Evolutionary conservation across 2,113 vertebrate species (phyloP).

Genomic region (Columba janthina): DNA sequence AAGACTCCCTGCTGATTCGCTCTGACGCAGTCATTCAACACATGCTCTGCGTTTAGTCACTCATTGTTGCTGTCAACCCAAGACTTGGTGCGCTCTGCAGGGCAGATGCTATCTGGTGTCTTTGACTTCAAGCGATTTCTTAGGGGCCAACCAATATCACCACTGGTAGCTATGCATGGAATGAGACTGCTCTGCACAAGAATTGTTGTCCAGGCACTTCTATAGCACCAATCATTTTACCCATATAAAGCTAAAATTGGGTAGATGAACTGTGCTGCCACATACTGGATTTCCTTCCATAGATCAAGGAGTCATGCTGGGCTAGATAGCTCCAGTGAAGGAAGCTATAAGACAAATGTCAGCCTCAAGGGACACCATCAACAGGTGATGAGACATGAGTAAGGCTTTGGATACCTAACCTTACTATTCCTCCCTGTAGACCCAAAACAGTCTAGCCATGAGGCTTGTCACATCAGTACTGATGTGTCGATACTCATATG

Average conservation of each 20-base stretch:
- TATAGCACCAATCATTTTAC: neutral
- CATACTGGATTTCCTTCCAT: accelerated
- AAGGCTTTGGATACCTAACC: neutral
- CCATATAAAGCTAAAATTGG: neutral
- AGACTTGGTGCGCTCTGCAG: neutral
- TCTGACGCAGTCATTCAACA: neutral
- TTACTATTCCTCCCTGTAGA: neutral
- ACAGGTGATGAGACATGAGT: neutral
- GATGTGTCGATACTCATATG: neutral
- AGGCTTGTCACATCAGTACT: neutral
- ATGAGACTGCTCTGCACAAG: neutral
- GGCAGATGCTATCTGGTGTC: neutral
- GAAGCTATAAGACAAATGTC: neutral
- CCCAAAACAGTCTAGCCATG: neutral
- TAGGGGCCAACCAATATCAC: neutral
- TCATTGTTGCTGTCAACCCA: neutral
- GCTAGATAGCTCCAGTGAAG: neutral
- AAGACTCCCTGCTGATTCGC: neutral
- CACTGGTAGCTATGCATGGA: neutral
- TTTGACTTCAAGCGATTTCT: neutral
- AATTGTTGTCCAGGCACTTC: neutral
- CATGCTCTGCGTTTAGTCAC: neutral
- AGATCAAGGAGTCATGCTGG: neutral
- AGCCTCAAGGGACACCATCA: neutral
- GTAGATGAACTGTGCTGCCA: neutral